Conservation (phyloP, 2,888 invertebrate genomes). For the Norana najaformis region DNA sequence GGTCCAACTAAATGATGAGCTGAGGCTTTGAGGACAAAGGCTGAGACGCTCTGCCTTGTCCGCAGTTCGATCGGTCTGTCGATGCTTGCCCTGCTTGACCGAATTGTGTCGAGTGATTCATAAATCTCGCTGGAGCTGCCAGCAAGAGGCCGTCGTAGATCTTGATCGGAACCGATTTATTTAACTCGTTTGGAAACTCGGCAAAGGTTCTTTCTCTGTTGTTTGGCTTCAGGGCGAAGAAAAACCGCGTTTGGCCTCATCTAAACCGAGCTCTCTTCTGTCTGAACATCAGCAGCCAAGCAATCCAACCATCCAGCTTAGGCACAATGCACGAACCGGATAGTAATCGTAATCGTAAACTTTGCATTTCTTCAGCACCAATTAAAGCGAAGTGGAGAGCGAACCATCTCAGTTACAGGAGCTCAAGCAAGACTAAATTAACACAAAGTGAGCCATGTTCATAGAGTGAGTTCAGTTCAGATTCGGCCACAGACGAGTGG, state of each 20-base stretch:
- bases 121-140: not conserved
- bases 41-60: not conserved
- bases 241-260: not conserved
- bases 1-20: not conserved
- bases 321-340: too few species aligned
- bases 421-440: not conserved
- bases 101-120: not conserved
- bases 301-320: too few species aligned
- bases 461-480: not conserved
- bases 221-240: not conserved
- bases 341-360: too few species aligned
- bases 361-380: not conserved
- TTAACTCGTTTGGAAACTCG: not conserved
- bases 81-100: not conserved
- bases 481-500: not conserved
- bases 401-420: not conserved
- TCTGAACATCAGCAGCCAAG: not conserved
- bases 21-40: not conserved
- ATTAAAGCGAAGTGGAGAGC: not conserved
- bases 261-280: not conserved
- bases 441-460: not conserved
- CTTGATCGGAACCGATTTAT: not conserved
- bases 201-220: not conserved
- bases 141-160: not conserved
- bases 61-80: not conserved